These are phyloP conservation scores for Diorhabda carinulata DNA, from an alignment of 1,140 invertebrate species.

Conservation along the genomic window DNA sequence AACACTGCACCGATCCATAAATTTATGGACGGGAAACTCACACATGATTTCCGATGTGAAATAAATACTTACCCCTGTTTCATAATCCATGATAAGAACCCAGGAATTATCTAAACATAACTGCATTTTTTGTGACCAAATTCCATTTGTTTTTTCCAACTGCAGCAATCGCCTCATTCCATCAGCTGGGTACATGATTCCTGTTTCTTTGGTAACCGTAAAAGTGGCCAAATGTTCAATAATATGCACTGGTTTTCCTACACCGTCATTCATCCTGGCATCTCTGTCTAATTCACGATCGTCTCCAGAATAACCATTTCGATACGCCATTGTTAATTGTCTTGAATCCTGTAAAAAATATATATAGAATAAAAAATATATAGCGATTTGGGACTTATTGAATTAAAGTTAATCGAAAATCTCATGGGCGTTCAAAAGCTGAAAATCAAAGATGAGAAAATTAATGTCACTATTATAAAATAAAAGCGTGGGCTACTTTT, in stretches of 20 bases:
- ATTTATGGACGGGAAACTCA: too few species aligned
- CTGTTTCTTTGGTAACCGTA: conserved; percentile 83
- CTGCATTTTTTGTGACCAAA: conserved; percentile 99
- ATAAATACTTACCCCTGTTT: conserved; percentile 77
- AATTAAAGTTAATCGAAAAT: too few species aligned
- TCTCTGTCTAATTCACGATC: conserved; percentile 26
- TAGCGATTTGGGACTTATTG: too few species aligned
- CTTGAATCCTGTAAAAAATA: neutral
- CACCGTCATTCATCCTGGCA: conserved; percentile 42
- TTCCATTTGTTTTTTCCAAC: conserved; percentile 95
- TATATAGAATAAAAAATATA: too few species aligned
- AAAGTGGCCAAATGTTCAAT: conserved; percentile 98
- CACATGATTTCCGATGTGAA: too few species aligned
- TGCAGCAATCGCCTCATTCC: conserved; percentile 93
- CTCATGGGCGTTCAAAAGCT: too few species aligned
- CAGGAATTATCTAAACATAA: conserved; percentile 81
- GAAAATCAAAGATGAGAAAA: too few species aligned
- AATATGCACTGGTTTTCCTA: conserved; percentile 71
- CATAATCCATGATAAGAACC: conserved; percentile 94
- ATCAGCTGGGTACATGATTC: conserved; percentile 84
- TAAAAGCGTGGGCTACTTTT: too few species aligned
- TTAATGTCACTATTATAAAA: too few species aligned
- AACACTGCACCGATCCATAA: too few species aligned
- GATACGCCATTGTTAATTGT: conserved; percentile 25
- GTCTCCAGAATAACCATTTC: conserved; percentile 31